Evolutionary conservation across 2,888 invertebrate species (phyloP).

Genomic region (Xylocampa areola): DNA sequence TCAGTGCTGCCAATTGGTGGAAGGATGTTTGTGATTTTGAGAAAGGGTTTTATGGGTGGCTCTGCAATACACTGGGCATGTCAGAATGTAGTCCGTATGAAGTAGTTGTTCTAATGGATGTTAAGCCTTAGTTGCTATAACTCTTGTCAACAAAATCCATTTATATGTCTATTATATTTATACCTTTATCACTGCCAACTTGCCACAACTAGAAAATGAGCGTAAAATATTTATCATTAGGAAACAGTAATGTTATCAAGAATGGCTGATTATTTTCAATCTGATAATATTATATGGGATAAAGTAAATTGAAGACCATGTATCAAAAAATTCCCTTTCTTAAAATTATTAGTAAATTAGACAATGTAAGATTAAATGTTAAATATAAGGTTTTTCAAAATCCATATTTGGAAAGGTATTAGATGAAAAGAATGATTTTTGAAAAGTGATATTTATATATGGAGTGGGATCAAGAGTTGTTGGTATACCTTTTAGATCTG

Average conservation of each 20-base stretch:
- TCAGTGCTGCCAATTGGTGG: conserved; percentile 92
- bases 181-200: conserved; percentile 5
- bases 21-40: conserved; percentile 93
- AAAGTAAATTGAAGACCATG: no score
- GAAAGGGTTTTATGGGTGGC: conserved; percentile 94
- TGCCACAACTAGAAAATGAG: conserved; percentile 9
- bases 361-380: conserved; percentile 36
- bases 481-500: conserved; percentile 56
- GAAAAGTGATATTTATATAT: conserved; percentile 59
- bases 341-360: conserved; percentile 21
- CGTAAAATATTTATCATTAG: background rate
- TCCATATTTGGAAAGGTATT: conserved; percentile 45
- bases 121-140: conserved; percentile 72
- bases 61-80: conserved; percentile 91
- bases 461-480: conserved; percentile 61
- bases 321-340: conserved; percentile 11
- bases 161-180: conserved; percentile 13
- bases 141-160: conserved; percentile 15
- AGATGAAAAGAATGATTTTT: conserved; percentile 42
- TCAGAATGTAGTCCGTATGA: conserved; percentile 94
- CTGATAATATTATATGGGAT: no score
- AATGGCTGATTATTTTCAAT: no score
- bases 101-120: conserved; percentile 91
- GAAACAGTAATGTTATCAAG: no score
- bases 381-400: conserved; percentile 34